These are phyloP conservation scores for Helicoverpa zea DNA, from an alignment of 1,140 invertebrate genomes.

Conservation along the genomic window DNA sequence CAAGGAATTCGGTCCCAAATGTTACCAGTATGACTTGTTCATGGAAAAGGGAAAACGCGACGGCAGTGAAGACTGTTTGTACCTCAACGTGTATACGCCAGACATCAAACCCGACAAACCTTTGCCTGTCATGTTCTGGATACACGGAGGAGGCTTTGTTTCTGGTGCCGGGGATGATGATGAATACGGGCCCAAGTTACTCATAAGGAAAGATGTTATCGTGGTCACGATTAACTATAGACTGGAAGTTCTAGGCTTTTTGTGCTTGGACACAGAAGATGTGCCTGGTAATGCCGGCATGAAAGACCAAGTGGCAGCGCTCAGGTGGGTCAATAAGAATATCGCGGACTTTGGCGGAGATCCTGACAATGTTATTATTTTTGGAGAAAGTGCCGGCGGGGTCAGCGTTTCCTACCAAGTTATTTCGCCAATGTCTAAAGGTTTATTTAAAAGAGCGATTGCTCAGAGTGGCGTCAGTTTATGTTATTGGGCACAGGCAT, in stretches of 20 bases:
- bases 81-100: constrained; percentile 41
- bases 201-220: constrained; percentile 39
- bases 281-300: constrained; percentile 41
- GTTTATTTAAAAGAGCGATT: constrained; percentile 39
- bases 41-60: neutral
- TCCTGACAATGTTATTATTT: constrained; percentile 29
- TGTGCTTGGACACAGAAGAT: constrained; percentile 39
- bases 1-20: constrained; percentile 14
- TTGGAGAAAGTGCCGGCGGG: constrained; percentile 39
- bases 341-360: constrained; percentile 29
- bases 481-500: neutral
- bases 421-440: constrained; percentile 36
- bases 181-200: constrained; percentile 31
- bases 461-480: constrained; percentile 15
- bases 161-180: constrained; percentile 21
- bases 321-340: constrained; percentile 34
- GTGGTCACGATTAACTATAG: constrained; percentile 38
- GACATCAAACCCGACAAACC: constrained; percentile 16
- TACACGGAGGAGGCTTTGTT: constrained; percentile 29
- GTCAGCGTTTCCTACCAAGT: constrained; percentile 20
- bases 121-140: constrained; percentile 41
- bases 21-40: constrained; percentile 12
- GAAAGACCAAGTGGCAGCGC: constrained; percentile 39
- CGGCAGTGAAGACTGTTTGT: constrained; percentile 40
- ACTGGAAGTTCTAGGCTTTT: constrained; percentile 35